A percentile compares a stretch with the other conserved stretches of the same genome.
Conservation (phyloP, 2,888 invertebrate genomes). For the Cephus pygmeus region DNA sequence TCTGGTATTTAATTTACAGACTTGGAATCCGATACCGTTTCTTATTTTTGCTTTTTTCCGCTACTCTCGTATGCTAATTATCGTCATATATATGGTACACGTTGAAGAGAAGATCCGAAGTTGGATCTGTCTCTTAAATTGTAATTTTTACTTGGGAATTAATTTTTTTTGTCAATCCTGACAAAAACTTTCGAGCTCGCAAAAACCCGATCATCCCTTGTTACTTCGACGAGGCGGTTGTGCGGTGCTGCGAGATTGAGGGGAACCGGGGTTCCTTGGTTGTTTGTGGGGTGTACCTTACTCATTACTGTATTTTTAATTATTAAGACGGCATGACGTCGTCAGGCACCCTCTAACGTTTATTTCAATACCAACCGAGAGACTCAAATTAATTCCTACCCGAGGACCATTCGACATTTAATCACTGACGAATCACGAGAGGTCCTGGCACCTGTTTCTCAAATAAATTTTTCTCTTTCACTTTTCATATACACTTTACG, state of each 20-base stretch:
- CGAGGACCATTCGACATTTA: neutral
- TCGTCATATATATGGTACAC: too few relatives aligned
- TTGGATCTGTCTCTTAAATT: too few relatives aligned
- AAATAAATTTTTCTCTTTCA: neutral
- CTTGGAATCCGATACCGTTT: neutral
- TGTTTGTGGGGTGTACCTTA: conserved; percentile 28
- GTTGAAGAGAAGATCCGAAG: too few relatives aligned
- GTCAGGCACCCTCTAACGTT: conserved; percentile 44
- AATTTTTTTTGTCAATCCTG: too few relatives aligned
- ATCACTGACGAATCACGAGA: neutral
- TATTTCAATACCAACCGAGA: conserved; percentile 40
- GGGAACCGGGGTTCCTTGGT: neutral
- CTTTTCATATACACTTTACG: neutral
- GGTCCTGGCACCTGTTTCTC: neutral
- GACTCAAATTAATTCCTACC: neutral
- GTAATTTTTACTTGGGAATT: too few relatives aligned
- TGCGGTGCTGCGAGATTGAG: neutral
- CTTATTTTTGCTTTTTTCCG: neutral
- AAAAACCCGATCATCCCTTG: neutral
- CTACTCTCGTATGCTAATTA: neutral
- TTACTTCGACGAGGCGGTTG: neutral
- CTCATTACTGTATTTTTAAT: conserved; percentile 59
- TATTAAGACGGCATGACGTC: conserved; percentile 57
- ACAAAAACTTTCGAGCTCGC: neutral
- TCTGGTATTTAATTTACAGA: neutral